Conservation (phyloP, 2,113 vertebrate genomes). For the Myotis davidii region DNA sequence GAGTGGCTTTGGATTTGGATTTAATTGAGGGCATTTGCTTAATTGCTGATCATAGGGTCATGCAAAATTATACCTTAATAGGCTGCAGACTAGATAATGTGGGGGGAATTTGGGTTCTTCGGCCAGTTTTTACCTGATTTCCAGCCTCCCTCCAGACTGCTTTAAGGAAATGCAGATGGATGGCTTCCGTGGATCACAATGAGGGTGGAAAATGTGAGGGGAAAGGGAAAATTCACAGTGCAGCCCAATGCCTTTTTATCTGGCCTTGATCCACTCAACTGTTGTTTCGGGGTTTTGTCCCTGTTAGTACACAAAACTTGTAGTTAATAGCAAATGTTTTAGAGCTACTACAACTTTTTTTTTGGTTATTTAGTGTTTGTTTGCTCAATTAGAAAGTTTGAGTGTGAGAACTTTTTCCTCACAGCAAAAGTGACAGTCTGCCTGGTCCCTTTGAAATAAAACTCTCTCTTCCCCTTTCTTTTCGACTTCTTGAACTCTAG, state of each 20-base stretch:
- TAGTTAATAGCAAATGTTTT: neutral
- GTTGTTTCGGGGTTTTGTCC: neutral
- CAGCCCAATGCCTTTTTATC: neutral
- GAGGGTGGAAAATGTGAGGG: neutral
- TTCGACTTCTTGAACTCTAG: neutral
- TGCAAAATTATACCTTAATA: neutral
- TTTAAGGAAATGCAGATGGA: neutral
- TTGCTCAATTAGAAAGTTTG: neutral
- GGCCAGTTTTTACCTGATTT: neutral
- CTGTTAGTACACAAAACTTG: neutral
- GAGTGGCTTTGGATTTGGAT: constrained; percentile 22
- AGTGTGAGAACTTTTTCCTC: neutral
- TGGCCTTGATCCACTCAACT: neutral
- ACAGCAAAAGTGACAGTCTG: neutral
- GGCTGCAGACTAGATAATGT: neutral
- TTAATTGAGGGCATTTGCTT: neutral
- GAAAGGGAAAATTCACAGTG: neutral
- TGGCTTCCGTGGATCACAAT: neutral
- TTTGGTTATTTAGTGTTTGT: neutral
- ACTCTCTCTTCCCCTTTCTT: neutral
- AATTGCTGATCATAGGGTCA: neutral
- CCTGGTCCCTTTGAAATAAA: neutral
- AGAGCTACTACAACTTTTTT: neutral
- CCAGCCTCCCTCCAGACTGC: neutral
- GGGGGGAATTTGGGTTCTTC: neutral